Conservation (phyloP, 2,113 vertebrate genomes). For the Proteles cristata region DNA sequence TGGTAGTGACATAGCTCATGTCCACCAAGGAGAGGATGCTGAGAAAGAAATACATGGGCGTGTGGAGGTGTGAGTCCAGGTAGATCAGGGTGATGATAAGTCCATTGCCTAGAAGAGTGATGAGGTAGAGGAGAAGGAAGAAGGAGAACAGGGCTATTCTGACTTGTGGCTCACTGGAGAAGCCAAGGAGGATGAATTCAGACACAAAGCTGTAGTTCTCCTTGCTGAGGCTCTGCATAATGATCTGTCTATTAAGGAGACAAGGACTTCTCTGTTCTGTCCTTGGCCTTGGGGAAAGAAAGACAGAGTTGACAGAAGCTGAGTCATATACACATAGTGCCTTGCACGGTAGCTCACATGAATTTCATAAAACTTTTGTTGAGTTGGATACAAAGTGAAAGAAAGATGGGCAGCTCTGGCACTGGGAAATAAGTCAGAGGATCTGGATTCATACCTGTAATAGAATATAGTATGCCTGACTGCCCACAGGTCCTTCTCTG, state of each 20-base stretch:
- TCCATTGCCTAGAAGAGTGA: conserved; percentile 68
- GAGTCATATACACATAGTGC: background rate
- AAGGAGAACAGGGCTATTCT: conserved; percentile 60
- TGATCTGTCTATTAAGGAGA: background rate
- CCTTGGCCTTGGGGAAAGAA: background rate
- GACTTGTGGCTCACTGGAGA: conserved; percentile 65
- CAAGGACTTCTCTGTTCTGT: background rate
- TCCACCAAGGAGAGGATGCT: conserved; percentile 74
- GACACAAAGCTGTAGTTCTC: conserved; percentile 72
- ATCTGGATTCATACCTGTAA: background rate
- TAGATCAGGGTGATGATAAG: conserved; percentile 67
- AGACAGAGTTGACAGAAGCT: background rate
- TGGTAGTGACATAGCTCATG: conserved; percentile 76
- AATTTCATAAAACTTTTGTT: background rate
- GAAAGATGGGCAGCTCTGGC: background rate
- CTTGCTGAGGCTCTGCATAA: conserved; percentile 49
- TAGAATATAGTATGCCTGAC: background rate
- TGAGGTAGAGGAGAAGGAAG: conserved; percentile 68
- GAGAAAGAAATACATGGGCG: conserved; percentile 70
- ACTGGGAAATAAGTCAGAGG: background rate
- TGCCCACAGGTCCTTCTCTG: background rate
- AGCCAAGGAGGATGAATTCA: conserved; percentile 72
- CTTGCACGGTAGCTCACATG: background rate
- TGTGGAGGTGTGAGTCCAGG: conserved; percentile 72
- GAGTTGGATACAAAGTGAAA: background rate